A percentile compares a stretch with the other conserved stretches of the same genome.
Evolutionary conservation across 2,113 vertebrate species (phyloP).

Genomic region (Ailurus styani): DNA sequence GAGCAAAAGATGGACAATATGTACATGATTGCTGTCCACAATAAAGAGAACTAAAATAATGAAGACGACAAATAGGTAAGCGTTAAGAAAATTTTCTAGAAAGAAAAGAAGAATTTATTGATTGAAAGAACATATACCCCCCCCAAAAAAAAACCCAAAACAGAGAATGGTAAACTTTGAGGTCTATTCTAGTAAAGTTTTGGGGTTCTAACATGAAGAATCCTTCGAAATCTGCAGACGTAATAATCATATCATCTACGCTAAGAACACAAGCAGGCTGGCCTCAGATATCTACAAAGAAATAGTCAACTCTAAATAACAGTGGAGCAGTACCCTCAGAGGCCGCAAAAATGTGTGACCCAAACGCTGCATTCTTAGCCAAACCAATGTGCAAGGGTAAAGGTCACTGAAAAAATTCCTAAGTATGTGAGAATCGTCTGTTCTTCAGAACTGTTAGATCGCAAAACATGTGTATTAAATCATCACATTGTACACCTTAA

Average conservation of each 20-base stretch:
- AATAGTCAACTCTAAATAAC: not conserved
- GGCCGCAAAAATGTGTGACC: not conserved
- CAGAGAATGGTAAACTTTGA: not conserved
- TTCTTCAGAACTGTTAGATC: not conserved
- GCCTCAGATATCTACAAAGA: not conserved
- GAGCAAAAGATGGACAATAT: not conserved
- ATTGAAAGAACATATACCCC: not conserved
- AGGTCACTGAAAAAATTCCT: not conserved
- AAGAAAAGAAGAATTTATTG: not conserved
- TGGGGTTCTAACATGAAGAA: not conserved
- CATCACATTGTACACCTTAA: not conserved
- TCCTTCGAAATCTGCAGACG: not conserved
- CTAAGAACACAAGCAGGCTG: not conserved
- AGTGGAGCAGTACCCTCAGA: not conserved
- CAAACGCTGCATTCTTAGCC: not conserved
- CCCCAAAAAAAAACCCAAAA: rapidly evolving
- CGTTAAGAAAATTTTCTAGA: not conserved
- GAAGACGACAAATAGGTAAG: not conserved
- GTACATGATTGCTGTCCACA: not conserved
- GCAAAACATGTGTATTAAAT: not conserved
- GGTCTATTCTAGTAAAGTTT: not conserved
- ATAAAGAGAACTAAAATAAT: not conserved
- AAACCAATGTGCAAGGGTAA: not conserved
- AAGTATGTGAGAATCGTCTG: not conserved
- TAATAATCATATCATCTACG: not conserved